Conservation (phyloP, 2,888 invertebrate genomes). For the Lacanobia wlatinum region DNA sequence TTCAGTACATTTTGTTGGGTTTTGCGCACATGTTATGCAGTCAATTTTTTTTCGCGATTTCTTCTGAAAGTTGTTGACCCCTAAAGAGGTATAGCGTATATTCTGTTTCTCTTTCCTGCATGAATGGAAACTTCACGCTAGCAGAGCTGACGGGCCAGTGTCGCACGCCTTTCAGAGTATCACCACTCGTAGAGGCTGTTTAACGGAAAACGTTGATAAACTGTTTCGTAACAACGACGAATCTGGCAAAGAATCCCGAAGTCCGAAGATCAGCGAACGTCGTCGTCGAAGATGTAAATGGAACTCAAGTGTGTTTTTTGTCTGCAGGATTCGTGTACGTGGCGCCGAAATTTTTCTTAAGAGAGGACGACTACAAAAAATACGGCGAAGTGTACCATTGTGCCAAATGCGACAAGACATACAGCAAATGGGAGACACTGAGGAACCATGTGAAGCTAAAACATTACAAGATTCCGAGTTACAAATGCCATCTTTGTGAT, state of each 20-base stretch:
- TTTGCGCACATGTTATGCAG: no score
- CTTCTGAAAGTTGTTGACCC: no score
- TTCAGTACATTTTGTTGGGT: no score
- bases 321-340: conserved; percentile 69
- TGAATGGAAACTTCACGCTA: no score
- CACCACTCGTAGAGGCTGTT: not conserved
- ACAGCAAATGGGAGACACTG: conserved; percentile 70
- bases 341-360: conserved; percentile 72
- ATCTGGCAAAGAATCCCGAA: not conserved
- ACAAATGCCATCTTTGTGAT: conserved; percentile 73
- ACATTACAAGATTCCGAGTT: conserved; percentile 76
- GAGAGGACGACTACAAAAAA: conserved; percentile 72
- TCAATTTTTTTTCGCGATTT: no score
- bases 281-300: conserved; percentile 21
- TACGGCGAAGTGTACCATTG: conserved; percentile 73
- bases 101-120: no score
- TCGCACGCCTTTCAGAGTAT: not conserved
- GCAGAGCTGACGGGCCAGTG: not conserved
- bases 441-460: conserved; percentile 75
- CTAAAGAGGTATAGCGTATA: no score
- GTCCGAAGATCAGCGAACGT: conserved; percentile 3
- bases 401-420: conserved; percentile 74
- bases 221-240: not conserved
- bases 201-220: not conserved
- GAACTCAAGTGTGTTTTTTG: conserved; percentile 70